Conservation (phyloP, 2,113 vertebrate species). For the cattle (Bos taurus) region DNA sequence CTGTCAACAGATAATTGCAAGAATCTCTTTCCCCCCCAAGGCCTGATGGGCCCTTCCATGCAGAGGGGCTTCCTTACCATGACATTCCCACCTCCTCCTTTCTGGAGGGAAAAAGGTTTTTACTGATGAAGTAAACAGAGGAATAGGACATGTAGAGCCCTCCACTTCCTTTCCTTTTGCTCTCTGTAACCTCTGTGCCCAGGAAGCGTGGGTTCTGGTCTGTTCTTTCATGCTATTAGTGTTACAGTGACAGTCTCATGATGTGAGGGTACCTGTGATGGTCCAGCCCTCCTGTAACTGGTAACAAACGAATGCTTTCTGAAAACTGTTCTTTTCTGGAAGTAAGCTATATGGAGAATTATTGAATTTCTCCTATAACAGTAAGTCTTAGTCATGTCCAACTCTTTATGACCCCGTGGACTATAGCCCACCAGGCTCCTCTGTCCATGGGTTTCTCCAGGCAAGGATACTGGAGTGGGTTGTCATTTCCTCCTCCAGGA, state of each 20-base stretch:
- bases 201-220: neutral
- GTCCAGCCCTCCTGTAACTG: neutral
- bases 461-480: neutral
- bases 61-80: neutral
- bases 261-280: rapidly evolving
- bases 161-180: neutral
- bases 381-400: neutral
- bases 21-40: neutral
- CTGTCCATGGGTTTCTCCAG: neutral
- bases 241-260: too few relatives aligned
- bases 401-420: neutral
- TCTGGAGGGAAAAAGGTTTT: neutral
- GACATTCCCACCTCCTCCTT: neutral
- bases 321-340: neutral
- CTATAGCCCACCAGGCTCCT: neutral
- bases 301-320: neutral
- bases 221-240: neutral
- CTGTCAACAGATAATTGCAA: neutral
- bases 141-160: neutral
- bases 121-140: neutral
- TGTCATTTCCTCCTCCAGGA: neutral
- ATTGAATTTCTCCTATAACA: neutral
- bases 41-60: neutral
- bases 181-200: neutral
- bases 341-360: neutral